A percentile compares a stretch with the other conserved stretches of the same genome.
These are phyloP conservation scores for Zosterops hypoxanthus DNA, from an alignment of 2,113 vertebrate species.

Conservation along the genomic window DNA sequence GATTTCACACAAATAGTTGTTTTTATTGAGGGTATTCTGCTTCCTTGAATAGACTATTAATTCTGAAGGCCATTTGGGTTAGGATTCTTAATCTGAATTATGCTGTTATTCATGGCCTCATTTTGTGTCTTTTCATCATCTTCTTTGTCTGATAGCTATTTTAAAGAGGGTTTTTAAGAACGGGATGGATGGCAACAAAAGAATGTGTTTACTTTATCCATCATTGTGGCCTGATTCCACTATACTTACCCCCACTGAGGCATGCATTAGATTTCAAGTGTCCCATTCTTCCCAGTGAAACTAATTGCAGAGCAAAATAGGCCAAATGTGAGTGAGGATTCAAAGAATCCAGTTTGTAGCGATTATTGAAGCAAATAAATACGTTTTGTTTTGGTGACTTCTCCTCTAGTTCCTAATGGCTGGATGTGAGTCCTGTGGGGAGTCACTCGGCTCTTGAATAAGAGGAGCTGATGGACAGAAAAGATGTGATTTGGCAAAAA, in stretches of 20 bases:
- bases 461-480: background rate
- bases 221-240: background rate
- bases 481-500: background rate
- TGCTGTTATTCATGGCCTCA: constrained; percentile 4
- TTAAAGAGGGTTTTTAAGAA: constrained; percentile 49
- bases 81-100: constrained; percentile 42
- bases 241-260: constrained; percentile 14
- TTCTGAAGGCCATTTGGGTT: constrained; percentile 53
- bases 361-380: constrained; percentile 15
- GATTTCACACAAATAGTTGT: constrained; percentile 6
- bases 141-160: constrained; percentile 26
- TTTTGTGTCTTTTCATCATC: constrained; percentile 40
- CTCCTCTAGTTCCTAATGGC: background rate
- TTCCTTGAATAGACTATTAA: constrained; percentile 33
- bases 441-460: background rate
- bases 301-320: constrained; percentile 37
- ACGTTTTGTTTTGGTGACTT: background rate
- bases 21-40: constrained; percentile 22
- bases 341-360: background rate
- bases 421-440: background rate
- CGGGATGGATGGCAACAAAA: background rate
- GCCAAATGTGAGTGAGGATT: background rate
- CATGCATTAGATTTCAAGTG: constrained; percentile 33
- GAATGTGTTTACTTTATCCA: constrained; percentile 31
- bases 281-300: constrained; percentile 10